Percentiles rank a stretch among this genome's conserved stretches.
These are phyloP conservation scores for Paramormyrops kingsleyae DNA, from an alignment of 2,113 vertebrate genomes.

Conservation along the genomic window DNA sequence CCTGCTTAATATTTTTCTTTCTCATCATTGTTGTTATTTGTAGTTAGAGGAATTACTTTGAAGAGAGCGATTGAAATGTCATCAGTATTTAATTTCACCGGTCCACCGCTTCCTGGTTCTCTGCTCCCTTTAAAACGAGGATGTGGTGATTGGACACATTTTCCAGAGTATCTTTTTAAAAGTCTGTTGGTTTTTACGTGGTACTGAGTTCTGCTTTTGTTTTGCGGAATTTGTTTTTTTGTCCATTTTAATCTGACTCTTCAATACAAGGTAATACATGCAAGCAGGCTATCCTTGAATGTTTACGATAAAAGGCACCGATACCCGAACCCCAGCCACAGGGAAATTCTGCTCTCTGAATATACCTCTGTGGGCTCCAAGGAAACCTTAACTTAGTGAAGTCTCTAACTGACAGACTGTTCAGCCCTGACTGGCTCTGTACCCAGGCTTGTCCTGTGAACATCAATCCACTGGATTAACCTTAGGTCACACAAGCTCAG, in stretches of 20 bases:
- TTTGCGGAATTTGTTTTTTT: neutral
- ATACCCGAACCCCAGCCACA: neutral
- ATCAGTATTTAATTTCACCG: neutral
- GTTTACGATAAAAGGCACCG: neutral
- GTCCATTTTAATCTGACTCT: neutral
- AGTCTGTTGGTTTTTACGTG: neutral
- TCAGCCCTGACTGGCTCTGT: neutral
- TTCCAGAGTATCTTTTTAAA: neutral
- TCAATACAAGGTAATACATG: neutral
- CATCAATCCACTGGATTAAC: neutral
- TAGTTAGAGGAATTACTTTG: neutral
- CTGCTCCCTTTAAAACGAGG: neutral
- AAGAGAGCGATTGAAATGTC: neutral
- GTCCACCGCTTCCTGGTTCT: neutral
- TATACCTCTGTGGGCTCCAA: neutral
- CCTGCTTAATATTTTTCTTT: neutral
- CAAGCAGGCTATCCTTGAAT: neutral
- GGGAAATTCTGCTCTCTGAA: neutral
- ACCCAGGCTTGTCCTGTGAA: neutral
- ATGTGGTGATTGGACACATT: neutral
- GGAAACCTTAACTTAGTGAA: neutral
- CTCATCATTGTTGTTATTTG: neutral
- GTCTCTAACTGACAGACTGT: neutral
- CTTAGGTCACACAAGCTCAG: neutral
- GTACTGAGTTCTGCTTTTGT: neutral